A percentile compares a stretch with the other conserved stretches of the same genome.
phyloP scores from a whole-genome alignment of 2,888 invertebrate genomes.

The Aspidiotus destructor region DNA sequence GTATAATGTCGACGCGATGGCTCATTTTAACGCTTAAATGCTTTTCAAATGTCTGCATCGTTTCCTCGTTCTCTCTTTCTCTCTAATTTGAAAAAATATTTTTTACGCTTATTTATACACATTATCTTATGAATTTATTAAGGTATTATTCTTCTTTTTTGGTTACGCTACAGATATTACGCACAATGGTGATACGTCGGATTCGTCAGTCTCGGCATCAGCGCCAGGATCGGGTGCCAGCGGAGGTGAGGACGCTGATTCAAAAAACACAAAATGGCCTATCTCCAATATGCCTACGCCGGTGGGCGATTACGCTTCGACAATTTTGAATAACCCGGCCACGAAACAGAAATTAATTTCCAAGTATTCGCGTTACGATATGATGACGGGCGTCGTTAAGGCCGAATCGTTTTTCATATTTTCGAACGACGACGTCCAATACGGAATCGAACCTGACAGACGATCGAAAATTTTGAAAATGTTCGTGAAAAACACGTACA shows the following conservation, averaged over 20 bases:
- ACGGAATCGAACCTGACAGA: slow-evolving; percentile 85
- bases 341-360: slow-evolving; percentile 38
- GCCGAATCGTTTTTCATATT: slow-evolving; percentile 88
- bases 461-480: slow-evolving; percentile 78
- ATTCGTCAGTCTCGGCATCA: too few relatives aligned
- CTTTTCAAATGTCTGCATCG: too few relatives aligned
- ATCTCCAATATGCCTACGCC: slow-evolving; percentile 23
- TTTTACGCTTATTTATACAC: not conserved
- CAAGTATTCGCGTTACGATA: slow-evolving; percentile 62
- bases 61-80: too few relatives aligned
- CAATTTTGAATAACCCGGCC: slow-evolving; percentile 32
- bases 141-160: not conserved
- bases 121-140: too few relatives aligned
- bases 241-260: slow-evolving; percentile 13
- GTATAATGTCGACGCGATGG: too few relatives aligned
- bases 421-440: slow-evolving; percentile 80
- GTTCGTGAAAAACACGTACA: slow-evolving; percentile 85
- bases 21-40: too few relatives aligned
- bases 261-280: slow-evolving; percentile 29
- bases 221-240: too few relatives aligned
- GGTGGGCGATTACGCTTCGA: slow-evolving; percentile 27
- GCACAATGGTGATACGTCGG: slow-evolving; percentile 7
- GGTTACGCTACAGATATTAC: slow-evolving; percentile 20
- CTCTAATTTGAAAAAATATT: not conserved
- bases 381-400: slow-evolving; percentile 82